Conservation (phyloP, 2,797 vertebrate species). For the Rhinoraja longicauda region DNA sequence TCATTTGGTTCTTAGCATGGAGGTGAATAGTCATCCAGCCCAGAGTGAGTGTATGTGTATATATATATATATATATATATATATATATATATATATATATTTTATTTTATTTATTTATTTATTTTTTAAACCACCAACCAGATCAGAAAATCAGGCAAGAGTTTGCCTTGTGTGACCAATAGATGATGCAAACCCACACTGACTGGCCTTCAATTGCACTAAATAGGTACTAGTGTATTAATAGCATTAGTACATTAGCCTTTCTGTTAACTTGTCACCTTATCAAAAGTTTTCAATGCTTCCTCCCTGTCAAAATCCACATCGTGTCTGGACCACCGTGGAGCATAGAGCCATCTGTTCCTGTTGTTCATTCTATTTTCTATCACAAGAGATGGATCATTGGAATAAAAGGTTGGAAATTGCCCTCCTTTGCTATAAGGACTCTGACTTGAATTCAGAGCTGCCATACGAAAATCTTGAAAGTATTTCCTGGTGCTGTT, state of each 20-base stretch:
- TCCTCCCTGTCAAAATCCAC: slow-evolving; percentile 48
- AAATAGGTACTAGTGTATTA: background rate
- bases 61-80: no score
- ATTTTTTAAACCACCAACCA: background rate
- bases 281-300: slow-evolving; percentile 52
- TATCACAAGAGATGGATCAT: slow-evolving; percentile 39
- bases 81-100: background rate
- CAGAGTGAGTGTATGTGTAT: no score
- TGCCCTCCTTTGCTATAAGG: slow-evolving; percentile 44
- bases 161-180: background rate
- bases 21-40: background rate
- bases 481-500: slow-evolving; percentile 52
- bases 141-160: background rate
- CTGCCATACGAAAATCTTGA: slow-evolving; percentile 47
- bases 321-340: slow-evolving; percentile 49
- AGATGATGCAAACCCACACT: background rate
- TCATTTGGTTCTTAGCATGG: background rate
- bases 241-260: background rate
- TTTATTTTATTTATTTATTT: no score
- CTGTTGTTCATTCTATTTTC: background rate
- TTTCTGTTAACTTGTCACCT: slow-evolving; percentile 47
- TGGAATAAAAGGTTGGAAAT: slow-evolving; percentile 53
- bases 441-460: slow-evolving; percentile 44
- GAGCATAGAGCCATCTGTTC: slow-evolving; percentile 41
- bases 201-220: background rate